Evolutionary conservation across 2,888 invertebrate species (phyloP), one percentile per base, ranked within the genome.

Genomic region (Podotricha telesiphe): DNA sequence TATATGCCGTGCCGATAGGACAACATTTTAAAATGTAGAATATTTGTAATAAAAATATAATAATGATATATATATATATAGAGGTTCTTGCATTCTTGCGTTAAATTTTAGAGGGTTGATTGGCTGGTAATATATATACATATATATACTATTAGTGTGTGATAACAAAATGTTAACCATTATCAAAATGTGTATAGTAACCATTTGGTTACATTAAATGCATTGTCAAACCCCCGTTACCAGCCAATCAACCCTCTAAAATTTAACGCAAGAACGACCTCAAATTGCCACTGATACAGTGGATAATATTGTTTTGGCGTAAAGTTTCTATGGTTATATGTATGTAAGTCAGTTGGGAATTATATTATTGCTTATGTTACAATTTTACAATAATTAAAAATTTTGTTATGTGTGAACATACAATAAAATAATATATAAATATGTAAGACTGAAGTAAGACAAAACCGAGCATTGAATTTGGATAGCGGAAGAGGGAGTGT

Each of bases 161-260:
- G 89, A 88, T 87, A 91, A 89, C 85, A 79, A 77, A 82, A 85
- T 78, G 88, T 87, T 86, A 84, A 89, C 86, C 83, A 85, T 88
- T 88, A 83, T 83, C 86, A 76, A 86, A 87, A 86, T 87, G 83
- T 82, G 82, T 86, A 77, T 79, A 82, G 82, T 77, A 83, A 82
- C 83, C 86, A 89, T 89, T 88, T 84, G 81, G 79, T 79, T 82
- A 84, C 69, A 84, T 83, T 84, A 86, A 85, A 85, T 79, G 82
- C 80, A 80, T 83, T 88, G 84, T 85, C 85, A 83, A 82, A 85
- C 80, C 82, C 81, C 81, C 78, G 76, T 75, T 78, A 75, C 72
- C 72, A 76, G 71, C 75, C 78, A 76, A 79, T 80, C 77, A 68
- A 73, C 75, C 78, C 76, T 74, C 80, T 77, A 81, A 81, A 79